Evolutionary conservation across 1,140 invertebrate species (phyloP).

Genomic region (Pseudomyrmex cubaensis): DNA sequence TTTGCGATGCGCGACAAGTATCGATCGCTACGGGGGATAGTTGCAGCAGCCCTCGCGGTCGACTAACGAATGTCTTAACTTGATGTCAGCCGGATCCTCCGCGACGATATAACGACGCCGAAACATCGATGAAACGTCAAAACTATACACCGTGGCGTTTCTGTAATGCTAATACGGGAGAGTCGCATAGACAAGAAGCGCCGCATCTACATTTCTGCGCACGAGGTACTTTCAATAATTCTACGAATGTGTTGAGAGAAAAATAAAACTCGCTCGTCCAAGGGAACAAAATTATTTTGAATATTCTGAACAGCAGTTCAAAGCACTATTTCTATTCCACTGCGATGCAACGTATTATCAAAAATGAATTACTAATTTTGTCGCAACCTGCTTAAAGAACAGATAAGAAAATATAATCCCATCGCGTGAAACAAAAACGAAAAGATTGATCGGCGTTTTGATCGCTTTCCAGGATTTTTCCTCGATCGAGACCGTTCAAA

Average conservation of each 20-base stretch:
- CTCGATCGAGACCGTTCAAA: slow-evolving; percentile 60
- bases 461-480: slow-evolving; percentile 44
- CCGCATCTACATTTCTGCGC: background rate
- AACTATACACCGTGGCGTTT: background rate
- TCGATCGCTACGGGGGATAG: background rate
- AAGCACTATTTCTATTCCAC: slow-evolving; percentile 34
- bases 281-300: background rate
- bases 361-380: slow-evolving; percentile 36
- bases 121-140: slow-evolving; percentile 18
- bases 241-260: background rate
- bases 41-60: background rate
- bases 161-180: slow-evolving; percentile 16
- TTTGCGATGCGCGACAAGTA: background rate
- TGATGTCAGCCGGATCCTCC: background rate
- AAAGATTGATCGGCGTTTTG: slow-evolving; percentile 9
- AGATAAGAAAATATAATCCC: slow-evolving; percentile 24
- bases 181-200: background rate
- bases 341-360: background rate
- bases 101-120: background rate
- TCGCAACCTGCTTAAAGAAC: background rate
- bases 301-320: background rate
- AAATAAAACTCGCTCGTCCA: background rate
- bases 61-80: slow-evolving; percentile 22
- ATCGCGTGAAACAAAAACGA: background rate
- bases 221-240: slow-evolving; percentile 2